phyloP scores from a whole-genome alignment of 2,888 invertebrate species.

The Ferrisia virgata region DNA sequence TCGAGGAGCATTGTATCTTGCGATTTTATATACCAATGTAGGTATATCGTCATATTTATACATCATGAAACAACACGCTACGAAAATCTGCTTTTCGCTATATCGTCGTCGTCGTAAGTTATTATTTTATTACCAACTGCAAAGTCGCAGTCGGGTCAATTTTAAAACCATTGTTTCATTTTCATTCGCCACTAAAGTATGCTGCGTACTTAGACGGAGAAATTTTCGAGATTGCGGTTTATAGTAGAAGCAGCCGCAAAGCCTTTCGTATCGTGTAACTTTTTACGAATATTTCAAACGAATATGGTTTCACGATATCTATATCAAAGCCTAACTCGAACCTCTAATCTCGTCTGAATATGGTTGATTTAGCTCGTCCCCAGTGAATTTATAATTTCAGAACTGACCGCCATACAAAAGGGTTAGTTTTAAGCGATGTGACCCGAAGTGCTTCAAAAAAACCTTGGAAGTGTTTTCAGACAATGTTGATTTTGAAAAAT shows the following conservation, averaged over 20 bases:
- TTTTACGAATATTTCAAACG: neutral
- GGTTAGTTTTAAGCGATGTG: no score
- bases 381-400: no score
- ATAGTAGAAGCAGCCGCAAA: no score
- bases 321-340: no score
- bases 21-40: neutral
- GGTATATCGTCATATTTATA: neutral
- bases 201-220: neutral
- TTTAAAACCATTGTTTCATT: constrained; percentile 10
- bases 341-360: neutral
- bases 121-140: neutral
- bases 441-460: no score
- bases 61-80: neutral
- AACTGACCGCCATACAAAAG: no score
- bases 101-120: neutral
- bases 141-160: neutral
- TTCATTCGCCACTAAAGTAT: neutral
- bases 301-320: neutral
- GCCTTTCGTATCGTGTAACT: no score
- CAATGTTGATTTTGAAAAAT: no score
- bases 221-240: neutral
- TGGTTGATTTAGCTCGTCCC: no score
- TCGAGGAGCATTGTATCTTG: neutral
- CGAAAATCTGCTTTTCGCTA: neutral
- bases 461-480: no score